A percentile compares a stretch with the other conserved stretches of the same genome.
Conservation (phyloP, 2,888 invertebrate genomes). For the Pheosia tremula region DNA sequence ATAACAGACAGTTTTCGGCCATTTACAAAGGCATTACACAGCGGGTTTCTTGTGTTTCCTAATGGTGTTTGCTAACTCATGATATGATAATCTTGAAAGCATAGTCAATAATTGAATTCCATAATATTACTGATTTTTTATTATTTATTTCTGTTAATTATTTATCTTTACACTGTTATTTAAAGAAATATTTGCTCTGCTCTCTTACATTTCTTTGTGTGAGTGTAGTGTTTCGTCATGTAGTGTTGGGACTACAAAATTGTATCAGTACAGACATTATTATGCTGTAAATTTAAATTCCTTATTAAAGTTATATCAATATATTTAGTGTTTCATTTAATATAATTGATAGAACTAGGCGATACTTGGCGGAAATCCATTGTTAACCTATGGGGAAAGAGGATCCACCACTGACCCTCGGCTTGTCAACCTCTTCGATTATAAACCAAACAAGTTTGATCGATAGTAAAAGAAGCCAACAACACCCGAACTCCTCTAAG, state of each 20-base stretch:
- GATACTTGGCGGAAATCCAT: too few species aligned
- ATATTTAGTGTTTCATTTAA: slow-evolving; percentile 8
- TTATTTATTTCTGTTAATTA: slow-evolving; percentile 33
- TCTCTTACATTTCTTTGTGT: slow-evolving; percentile 18
- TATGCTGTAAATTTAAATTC: slow-evolving; percentile 25
- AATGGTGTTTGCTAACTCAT: neutral
- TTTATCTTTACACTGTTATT: slow-evolving; percentile 21
- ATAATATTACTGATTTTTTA: slow-evolving; percentile 38
- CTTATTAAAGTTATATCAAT: slow-evolving; percentile 23
- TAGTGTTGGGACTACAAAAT: neutral
- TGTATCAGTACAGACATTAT: slow-evolving; percentile 14
- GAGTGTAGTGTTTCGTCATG: slow-evolving; percentile 4
- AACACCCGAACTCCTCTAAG: too few species aligned
- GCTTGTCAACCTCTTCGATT: too few species aligned
- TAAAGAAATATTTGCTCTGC: slow-evolving; percentile 9
- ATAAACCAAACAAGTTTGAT: too few species aligned
- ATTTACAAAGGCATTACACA: too few species aligned
- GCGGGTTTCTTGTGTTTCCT: too few species aligned
- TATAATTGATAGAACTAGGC: too few species aligned
- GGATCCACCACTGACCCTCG: too few species aligned
- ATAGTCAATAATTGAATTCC: neutral
- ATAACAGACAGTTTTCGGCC: too few species aligned
- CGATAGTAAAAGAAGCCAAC: too few species aligned
- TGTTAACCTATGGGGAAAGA: too few species aligned
- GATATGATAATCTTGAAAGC: neutral